Evolutionary conservation across 2,113 vertebrate genomes (phyloP).

Genomic region (Lamprologus lemairii): DNA sequence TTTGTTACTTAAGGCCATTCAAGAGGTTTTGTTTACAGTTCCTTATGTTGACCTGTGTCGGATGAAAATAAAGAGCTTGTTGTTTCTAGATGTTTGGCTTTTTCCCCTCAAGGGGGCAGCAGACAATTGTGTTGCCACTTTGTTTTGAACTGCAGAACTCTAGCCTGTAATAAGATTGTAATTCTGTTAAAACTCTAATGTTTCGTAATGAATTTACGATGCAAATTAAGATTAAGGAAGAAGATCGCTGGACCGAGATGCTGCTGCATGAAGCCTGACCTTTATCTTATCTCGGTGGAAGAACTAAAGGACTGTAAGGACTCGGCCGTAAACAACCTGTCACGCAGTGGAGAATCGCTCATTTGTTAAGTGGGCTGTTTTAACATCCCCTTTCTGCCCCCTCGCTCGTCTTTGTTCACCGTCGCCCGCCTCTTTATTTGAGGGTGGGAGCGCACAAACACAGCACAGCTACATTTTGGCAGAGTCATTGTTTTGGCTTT

Average conservation of each 20-base stretch:
- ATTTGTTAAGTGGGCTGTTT: slow-evolving; percentile 47
- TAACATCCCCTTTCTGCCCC: slow-evolving; percentile 22
- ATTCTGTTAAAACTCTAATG: not conserved
- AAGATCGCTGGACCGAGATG: not conserved
- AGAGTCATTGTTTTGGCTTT: slow-evolving; percentile 56
- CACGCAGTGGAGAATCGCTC: slow-evolving; percentile 14
- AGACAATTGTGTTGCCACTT: not conserved
- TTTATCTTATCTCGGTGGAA: not conserved
- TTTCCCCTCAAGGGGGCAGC: slow-evolving; percentile 33
- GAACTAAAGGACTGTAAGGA: not conserved
- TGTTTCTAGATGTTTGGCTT: not conserved
- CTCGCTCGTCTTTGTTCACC: slow-evolving; percentile 31
- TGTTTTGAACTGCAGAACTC: not conserved
- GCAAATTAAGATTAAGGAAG: not conserved
- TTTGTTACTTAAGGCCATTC: not conserved
- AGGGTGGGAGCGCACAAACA: slow-evolving; percentile 33
- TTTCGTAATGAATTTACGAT: not conserved
- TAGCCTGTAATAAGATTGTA: not conserved
- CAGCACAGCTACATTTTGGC: slow-evolving; percentile 27
- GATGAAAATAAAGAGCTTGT: not conserved
- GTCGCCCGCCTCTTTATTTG: slow-evolving; percentile 13
- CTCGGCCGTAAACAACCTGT: slow-evolving; percentile 11
- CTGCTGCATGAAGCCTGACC: not conserved
- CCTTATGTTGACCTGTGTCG: not conserved
- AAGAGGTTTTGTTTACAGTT: not conserved